These are phyloP conservation scores for Stichodactyla mertensii DNA, from an alignment of 64 coral and sea anemone genomes.

Conservation along the genomic window DNA sequence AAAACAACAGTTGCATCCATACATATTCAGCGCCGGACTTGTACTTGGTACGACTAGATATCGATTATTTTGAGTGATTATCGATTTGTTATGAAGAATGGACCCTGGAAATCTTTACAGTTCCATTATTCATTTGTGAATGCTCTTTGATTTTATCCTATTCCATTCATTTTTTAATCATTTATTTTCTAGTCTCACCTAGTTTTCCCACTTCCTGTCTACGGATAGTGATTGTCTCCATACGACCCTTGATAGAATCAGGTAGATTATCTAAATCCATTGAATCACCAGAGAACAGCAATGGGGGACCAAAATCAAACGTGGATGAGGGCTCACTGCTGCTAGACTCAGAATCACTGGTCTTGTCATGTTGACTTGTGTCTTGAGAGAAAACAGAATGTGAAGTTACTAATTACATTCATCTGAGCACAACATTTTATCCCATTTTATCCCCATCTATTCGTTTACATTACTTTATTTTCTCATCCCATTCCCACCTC, in stretches of 20 bases:
- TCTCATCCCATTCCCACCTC: background rate
- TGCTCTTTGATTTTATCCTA: too few species aligned
- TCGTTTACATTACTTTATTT: background rate
- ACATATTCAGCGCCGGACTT: too few species aligned
- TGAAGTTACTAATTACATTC: background rate
- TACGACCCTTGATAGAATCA: slow-evolving; percentile 39
- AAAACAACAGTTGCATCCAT: too few species aligned
- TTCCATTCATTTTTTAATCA: background rate
- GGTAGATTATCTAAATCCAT: slow-evolving; percentile 81
- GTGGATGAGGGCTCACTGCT: slow-evolving; percentile 51
- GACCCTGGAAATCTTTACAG: too few species aligned
- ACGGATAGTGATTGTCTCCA: slow-evolving; percentile 81
- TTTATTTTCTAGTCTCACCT: slow-evolving; percentile 36
- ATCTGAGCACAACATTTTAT: background rate
- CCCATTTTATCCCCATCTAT: background rate
- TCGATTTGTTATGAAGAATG: too few species aligned
- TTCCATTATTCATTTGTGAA: too few species aligned
- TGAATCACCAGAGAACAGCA: slow-evolving; percentile 79
- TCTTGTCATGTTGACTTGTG: background rate
- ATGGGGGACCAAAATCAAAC: slow-evolving; percentile 83
- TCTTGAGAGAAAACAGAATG: background rate
- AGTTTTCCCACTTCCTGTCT: slow-evolving; percentile 89
- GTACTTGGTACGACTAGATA: too few species aligned
- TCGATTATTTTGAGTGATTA: too few species aligned
- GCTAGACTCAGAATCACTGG: background rate